A percentile compares a stretch with the other conserved stretches of the same genome.
Evolutionary conservation across 2,888 invertebrate species (phyloP).

Genomic region (Spatulosminthurus flaviceps): DNA sequence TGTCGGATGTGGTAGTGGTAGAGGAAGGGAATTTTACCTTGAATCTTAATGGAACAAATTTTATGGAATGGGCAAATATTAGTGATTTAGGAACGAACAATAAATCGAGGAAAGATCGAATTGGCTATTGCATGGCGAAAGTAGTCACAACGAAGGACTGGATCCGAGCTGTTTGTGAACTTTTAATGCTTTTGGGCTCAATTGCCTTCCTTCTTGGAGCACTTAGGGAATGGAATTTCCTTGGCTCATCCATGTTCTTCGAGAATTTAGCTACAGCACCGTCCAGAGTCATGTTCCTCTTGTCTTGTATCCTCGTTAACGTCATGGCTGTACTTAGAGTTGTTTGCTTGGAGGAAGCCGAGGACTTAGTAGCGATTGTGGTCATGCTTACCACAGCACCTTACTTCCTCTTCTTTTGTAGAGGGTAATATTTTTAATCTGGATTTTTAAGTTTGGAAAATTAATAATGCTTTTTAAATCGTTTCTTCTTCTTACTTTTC

Average conservation of each 20-base stretch:
- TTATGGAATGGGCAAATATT: slow-evolving; percentile 8
- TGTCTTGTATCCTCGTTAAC: slow-evolving; percentile 90
- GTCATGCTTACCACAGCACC: slow-evolving; percentile 96
- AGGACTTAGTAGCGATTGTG: slow-evolving; percentile 90
- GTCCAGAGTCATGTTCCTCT: slow-evolving; percentile 90
- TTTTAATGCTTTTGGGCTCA: slow-evolving; percentile 82
- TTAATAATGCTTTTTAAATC: too few relatives aligned
- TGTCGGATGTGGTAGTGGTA: slow-evolving; percentile 16
- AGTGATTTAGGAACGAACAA: slow-evolving; percentile 4
- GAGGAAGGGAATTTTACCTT: slow-evolving; percentile 39
- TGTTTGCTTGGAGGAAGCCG: slow-evolving; percentile 84
- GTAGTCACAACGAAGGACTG: slow-evolving; percentile 69
- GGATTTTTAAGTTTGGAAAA: neutral
- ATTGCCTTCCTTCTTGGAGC: slow-evolving; percentile 85
- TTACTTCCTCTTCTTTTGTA: slow-evolving; percentile 96
- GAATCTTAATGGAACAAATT: slow-evolving; percentile 1
- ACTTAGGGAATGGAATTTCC: slow-evolving; percentile 85
- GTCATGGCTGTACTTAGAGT: slow-evolving; percentile 84
- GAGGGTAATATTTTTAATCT: slow-evolving; percentile 66
- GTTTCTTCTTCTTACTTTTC: too few relatives aligned
- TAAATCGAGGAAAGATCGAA: neutral
- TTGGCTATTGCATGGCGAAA: slow-evolving; percentile 32
- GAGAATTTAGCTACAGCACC: slow-evolving; percentile 92
- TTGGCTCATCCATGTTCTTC: slow-evolving; percentile 92
- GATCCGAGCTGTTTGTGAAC: slow-evolving; percentile 81